Conservation (phyloP, 2,797 vertebrate genomes). For the Anniella stebbinsi region DNA sequence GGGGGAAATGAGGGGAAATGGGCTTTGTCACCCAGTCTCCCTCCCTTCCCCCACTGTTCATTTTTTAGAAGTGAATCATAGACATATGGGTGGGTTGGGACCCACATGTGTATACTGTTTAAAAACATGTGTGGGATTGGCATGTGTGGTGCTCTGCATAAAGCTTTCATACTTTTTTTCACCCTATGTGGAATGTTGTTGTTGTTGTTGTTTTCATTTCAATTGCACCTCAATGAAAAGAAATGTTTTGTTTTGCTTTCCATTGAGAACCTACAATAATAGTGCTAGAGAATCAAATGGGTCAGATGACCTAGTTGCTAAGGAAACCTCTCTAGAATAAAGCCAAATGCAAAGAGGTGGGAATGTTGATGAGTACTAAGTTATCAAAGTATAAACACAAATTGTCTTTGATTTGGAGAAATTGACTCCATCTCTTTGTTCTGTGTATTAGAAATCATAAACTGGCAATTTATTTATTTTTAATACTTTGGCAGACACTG, state of each 20-base stretch:
- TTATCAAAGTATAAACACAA: constrained; percentile 49
- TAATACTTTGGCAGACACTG: neutral
- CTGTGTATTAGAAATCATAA: constrained; percentile 53
- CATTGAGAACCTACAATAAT: constrained; percentile 16
- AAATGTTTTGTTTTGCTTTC: constrained; percentile 1
- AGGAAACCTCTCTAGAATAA: constrained; percentile 46
- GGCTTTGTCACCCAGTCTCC: neutral
- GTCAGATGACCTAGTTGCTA: constrained; percentile 48
- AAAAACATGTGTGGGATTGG: neutral
- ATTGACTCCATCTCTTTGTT: constrained; percentile 24
- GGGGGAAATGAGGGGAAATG: neutral
- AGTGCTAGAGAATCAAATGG: constrained; percentile 50
- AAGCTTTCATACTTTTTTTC: neutral
- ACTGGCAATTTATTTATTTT: constrained; percentile 20
- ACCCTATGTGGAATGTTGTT: neutral
- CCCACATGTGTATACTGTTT: neutral
- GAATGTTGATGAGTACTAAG: constrained; percentile 29
- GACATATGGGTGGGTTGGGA: neutral
- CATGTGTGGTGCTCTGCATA: neutral
- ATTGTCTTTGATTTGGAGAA: constrained; percentile 41
- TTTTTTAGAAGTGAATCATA: neutral
- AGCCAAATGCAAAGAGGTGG: constrained; percentile 45
- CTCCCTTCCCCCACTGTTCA: neutral
- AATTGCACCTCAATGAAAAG: neutral
- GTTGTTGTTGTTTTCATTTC: neutral